A percentile compares a stretch with the other conserved stretches of the same genome.
Conservation (phyloP, 1,140 invertebrate genomes). For the Periplaneta americana region DNA sequence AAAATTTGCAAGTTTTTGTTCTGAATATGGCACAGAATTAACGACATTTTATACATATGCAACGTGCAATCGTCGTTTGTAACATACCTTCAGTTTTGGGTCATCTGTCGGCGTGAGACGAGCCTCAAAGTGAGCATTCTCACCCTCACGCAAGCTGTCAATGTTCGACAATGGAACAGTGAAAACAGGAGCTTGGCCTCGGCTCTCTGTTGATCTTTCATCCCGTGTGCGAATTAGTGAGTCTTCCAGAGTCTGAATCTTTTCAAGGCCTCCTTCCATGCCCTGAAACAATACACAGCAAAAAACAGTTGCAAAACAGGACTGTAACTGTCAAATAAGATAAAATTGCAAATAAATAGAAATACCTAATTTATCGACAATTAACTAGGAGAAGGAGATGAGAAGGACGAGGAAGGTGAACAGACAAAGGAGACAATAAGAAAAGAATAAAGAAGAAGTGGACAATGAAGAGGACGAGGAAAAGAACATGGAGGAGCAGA, state of each 20-base stretch:
- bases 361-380: no score
- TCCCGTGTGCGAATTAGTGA: constrained; percentile 66
- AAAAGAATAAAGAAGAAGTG: no score
- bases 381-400: no score
- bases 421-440: no score
- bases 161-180: constrained; percentile 85
- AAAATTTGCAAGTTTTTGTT: no score
- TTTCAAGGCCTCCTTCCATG: constrained; percentile 88
- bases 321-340: no score
- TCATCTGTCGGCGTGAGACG: constrained; percentile 88
- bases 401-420: no score
- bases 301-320: no score
- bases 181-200: constrained; percentile 82
- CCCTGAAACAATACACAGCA: no score
- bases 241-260: constrained; percentile 89
- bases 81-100: constrained; percentile 76
- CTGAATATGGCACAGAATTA: no score
- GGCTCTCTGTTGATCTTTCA: constrained; percentile 60
- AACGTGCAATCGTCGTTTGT: neutral
- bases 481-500: neutral
- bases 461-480: no score
- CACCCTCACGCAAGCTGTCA: constrained; percentile 78
- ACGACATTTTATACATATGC: neutral
- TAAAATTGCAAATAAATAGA: no score
- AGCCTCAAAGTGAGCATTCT: constrained; percentile 93